Evolutionary conservation across 1,140 invertebrate species (phyloP).

Genomic region (Artemia franciscana): DNA sequence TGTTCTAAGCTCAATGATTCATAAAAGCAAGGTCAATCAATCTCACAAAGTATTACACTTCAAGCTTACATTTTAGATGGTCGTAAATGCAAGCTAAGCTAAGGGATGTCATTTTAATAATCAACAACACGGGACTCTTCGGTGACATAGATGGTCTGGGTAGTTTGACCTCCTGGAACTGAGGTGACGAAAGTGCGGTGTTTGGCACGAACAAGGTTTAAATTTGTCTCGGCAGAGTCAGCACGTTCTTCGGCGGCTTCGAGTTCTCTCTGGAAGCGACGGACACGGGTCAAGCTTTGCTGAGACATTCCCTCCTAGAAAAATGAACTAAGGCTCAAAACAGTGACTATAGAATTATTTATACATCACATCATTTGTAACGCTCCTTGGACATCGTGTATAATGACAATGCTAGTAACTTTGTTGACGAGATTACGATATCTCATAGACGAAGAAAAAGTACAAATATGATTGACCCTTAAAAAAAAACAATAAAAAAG

Average conservation of each 20-base stretch:
- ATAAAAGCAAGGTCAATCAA: neutral
- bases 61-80: neutral
- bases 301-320: slow-evolving; percentile 71
- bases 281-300: slow-evolving; percentile 77
- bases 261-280: slow-evolving; percentile 87
- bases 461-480: too few relatives aligned
- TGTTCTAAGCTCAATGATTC: neutral
- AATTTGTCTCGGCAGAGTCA: slow-evolving; percentile 74
- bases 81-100: neutral
- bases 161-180: slow-evolving; percentile 10
- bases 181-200: slow-evolving; percentile 84
- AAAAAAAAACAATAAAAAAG: too few relatives aligned
- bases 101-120: neutral
- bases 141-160: slow-evolving; percentile 6
- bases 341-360: too few relatives aligned
- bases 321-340: slow-evolving; percentile 10
- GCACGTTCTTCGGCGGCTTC: slow-evolving; percentile 88
- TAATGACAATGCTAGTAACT: too few relatives aligned
- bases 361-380: too few relatives aligned
- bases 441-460: too few relatives aligned
- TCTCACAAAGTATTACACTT: neutral
- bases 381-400: too few relatives aligned
- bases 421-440: too few relatives aligned
- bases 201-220: slow-evolving; percentile 81
- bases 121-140: slow-evolving; percentile 5